These are phyloP conservation scores for Furcula furcula DNA, from an alignment of 2,888 invertebrate genomes.

Conservation along the genomic window DNA sequence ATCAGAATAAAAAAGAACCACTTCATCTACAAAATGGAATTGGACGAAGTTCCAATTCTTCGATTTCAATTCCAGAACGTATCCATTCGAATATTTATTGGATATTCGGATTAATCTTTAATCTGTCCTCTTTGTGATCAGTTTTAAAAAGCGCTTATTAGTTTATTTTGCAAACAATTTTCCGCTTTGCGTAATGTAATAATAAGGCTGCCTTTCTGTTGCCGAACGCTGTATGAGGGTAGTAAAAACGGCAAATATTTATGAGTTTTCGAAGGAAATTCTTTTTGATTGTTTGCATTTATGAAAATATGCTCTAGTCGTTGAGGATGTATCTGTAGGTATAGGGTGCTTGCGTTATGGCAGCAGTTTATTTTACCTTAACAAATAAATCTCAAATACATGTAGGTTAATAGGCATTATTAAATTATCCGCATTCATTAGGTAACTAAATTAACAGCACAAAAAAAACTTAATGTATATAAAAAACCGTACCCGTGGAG, in stretches of 20 bases:
- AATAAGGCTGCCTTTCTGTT: conserved; percentile 36
- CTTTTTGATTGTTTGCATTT: conserved; percentile 81
- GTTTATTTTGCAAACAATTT: conserved; percentile 28
- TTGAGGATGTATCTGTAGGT: conserved; percentile 56
- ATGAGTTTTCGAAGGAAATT: conserved; percentile 80
- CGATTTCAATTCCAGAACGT: conserved; percentile 74
- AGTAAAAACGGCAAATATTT: conserved; percentile 79
- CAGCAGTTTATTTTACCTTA: no score
- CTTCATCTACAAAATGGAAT: conserved; percentile 75
- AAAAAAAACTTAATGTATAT: no score
- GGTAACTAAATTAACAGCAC: no score
- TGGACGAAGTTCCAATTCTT: conserved; percentile 76
- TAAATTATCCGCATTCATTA: no score
- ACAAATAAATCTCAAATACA: no score
- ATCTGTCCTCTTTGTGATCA: conserved; percentile 58
- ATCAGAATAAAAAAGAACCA: conserved; percentile 57
- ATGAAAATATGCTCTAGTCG: conserved; percentile 79
- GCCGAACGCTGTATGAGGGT: conserved; percentile 38
- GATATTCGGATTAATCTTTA: conserved; percentile 77
- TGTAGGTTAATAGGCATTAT: no score
- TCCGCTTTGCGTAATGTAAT: conserved; percentile 23
- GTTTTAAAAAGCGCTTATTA: conserved; percentile 75
- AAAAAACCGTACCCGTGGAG: no score
- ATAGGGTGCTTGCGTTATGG: conserved; percentile 40
- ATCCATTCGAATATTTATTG: conserved; percentile 78